phyloP scores from a whole-genome alignment of 2,113 vertebrate species.

The Meles meles region DNA sequence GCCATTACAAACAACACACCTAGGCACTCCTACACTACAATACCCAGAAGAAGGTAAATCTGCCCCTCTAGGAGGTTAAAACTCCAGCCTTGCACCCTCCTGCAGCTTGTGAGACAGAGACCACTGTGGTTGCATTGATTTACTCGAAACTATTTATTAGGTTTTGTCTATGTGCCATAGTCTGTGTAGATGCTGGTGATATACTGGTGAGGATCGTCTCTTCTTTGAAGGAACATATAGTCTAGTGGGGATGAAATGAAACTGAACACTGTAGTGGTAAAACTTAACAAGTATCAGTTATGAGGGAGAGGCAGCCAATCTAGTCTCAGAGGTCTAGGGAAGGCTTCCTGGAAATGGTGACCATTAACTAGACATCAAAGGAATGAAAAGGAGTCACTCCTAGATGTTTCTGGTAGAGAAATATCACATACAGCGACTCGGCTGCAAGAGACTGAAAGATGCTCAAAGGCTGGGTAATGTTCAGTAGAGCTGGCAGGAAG shows the following conservation, averaged over 20 bases:
- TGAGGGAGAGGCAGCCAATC: background rate
- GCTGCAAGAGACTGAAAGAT: background rate
- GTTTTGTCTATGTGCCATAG: background rate
- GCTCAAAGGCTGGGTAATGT: background rate
- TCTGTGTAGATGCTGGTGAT: background rate
- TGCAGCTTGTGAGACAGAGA: background rate
- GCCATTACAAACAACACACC: background rate
- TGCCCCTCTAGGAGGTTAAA: background rate
- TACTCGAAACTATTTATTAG: background rate
- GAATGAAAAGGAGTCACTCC: background rate
- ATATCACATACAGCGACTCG: background rate
- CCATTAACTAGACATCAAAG: background rate
- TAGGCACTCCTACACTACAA: background rate
- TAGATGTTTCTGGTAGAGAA: background rate
- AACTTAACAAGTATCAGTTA: background rate
- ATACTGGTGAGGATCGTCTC: background rate
- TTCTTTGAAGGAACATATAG: background rate
- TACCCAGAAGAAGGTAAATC: background rate
- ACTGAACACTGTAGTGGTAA: background rate
- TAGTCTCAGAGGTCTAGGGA: background rate
- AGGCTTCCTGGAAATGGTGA: background rate
- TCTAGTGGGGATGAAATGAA: background rate
- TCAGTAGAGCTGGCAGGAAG: background rate
- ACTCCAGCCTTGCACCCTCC: background rate
- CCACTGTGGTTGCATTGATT: background rate